These are phyloP conservation scores for Nomada flava DNA, from an alignment of 2,888 invertebrate genomes.

Conservation along the genomic window DNA sequence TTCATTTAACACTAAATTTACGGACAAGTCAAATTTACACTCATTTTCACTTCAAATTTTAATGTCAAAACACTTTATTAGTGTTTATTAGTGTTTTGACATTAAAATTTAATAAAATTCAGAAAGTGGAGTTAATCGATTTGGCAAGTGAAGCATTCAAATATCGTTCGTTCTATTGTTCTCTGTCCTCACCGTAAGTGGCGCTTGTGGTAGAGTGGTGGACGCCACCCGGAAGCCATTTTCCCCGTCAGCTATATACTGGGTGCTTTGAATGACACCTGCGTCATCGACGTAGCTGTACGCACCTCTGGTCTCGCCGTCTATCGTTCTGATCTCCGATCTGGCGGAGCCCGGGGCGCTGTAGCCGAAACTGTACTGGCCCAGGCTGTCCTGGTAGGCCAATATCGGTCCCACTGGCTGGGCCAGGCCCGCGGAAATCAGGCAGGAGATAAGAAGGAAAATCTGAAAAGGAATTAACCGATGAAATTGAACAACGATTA, in stretches of 20 bases:
- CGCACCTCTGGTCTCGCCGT: constrained; percentile 83
- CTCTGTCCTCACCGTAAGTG: constrained; percentile 66
- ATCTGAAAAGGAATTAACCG: constrained; percentile 42
- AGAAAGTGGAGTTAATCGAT: too few relatives aligned
- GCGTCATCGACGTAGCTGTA: constrained; percentile 84
- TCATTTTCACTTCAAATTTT: too few relatives aligned
- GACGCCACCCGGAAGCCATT: constrained; percentile 85
- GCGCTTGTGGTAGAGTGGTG: constrained; percentile 83
- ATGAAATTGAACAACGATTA: too few relatives aligned
- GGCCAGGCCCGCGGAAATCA: constrained; percentile 57
- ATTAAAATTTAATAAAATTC: too few relatives aligned
- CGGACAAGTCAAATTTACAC: too few relatives aligned
- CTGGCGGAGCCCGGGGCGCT: constrained; percentile 78
- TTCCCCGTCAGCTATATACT: constrained; percentile 83
- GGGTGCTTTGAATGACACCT: constrained; percentile 83
- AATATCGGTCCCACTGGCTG: constrained; percentile 67
- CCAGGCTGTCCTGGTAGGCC: constrained; percentile 83
- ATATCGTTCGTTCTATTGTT: background rate
- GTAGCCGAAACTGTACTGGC: constrained; percentile 84
- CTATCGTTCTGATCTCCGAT: constrained; percentile 81
- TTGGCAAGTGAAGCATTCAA: too few relatives aligned
- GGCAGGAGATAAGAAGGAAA: constrained; percentile 58
- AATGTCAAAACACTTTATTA: too few relatives aligned
- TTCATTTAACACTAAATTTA: too few relatives aligned
- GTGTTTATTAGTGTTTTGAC: too few relatives aligned